Base-by-base conservation (phyloP, 1,140 invertebrate species). In the Argopecten irradians region DNA sequence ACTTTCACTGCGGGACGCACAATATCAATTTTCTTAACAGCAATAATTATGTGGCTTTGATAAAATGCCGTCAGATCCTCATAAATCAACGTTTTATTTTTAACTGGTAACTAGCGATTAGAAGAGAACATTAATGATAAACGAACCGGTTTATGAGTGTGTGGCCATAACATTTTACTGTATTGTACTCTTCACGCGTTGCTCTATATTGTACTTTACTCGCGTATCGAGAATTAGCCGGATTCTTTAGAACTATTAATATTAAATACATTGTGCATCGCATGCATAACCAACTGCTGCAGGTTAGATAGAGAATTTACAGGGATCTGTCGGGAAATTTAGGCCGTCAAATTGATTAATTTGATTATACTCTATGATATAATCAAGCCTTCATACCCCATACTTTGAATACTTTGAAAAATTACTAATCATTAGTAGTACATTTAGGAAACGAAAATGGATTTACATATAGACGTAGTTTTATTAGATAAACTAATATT, bases 41-140 rank as follows among this genome's bases (percentile, higher is more conserved):
- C 55, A 71, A 71, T n/a, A 71, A 71, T 71, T 71, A 71, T 71
- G n/a, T 71, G 55, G 55, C 55, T 71, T 71, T 71, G 55, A 71
- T 71, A 71, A 71, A 71, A 71, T 71, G 55, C 55, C 55, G n/a
- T 71, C 55, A 71, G 22, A 28, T 71, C 55, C 55, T 71, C 55
- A 71, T 71, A 71, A 71, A 71, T 71, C 55, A 71, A 0, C 5
- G n/a, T 71, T 71, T 71, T 71, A 71, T 71, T 71, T 71, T 71
- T 71, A 71, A 71, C 1, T 71, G 28, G 55, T 71, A 28, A n/a
- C 55, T 28, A 71, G 22, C n/a, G 55, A 71, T 71, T 71, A 71
- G 55, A 71, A 28, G 55, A 71, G 55, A 28, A 71, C 22, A 5
- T 71, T 2, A n/a, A 28, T 28, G 55, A 71, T 16, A 71, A 5